Evolutionary conservation across 1,140 invertebrate species (phyloP), one percentile per base, ranked within the genome.

Genomic region (Diachasmimorpha longicaudata): DNA sequence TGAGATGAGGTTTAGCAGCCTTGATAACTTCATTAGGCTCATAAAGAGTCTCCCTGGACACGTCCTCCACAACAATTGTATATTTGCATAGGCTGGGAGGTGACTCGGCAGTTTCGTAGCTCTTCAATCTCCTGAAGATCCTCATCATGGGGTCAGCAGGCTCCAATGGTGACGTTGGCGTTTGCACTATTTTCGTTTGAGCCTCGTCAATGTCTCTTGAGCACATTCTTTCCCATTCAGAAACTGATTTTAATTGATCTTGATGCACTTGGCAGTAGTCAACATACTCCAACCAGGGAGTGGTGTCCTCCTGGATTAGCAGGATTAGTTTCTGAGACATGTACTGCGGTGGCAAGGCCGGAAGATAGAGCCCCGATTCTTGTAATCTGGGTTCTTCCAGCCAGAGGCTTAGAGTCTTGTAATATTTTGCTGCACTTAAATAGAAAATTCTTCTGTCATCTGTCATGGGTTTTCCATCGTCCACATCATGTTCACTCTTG

Each of bases 341-440:
- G 79, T 93, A 95, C 77, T 95, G 93, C 0, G 92, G 91, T 13
- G 95, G 95, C 44, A 96, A 86, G 31, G 93, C 91, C 19, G 93
- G 93, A n/a, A 95, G 85, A 85, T 93, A 93, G 4, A 95, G 82
- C 25, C 91, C 91, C 1, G 91, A 86, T 81, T 94, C 93, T 81
- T 94, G 93, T 5, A 96, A 87, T 77, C 92, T 87, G 5, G 93
- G 92, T 82, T 96, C 95, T 82, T 96, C 94, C 66, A 96, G 85
- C 95, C 95, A 96, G 1, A 96, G 85, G 2, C 87, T 89, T 77
- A 93, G 92, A 8, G 93, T 93, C 83, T 90, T 91, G 82, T 92
- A 93, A 46, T 79, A 88, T 85, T 87, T 88, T 46, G 87, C 86
- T 70, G 79, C 79, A 36, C 85, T 84, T 13, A 88, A 80, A 66